Base-by-base conservation (phyloP, 92 coral and sea anemone species). In the Ricordea florida region DNA sequence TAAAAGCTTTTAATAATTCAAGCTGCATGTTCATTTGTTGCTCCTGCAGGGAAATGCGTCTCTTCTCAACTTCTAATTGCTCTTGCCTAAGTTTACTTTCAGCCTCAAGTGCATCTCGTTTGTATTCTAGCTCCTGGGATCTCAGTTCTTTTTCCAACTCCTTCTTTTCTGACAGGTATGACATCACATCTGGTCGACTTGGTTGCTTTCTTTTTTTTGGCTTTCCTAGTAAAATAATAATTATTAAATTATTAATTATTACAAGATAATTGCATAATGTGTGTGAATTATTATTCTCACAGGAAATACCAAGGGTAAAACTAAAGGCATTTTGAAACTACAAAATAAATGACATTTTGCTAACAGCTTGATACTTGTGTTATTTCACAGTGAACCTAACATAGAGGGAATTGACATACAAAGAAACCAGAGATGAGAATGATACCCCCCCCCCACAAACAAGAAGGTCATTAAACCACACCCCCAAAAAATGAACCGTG, bases 31-130 rank as follows among this genome's bases (percentile, higher is more conserved):
- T 30, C 34, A 75, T 32, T 51, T 76, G 66, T 35, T 76, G 40
- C 42, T 82, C 87, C 65, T 82, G 77, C 10, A 82, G 53, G 35
- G 36, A 82, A 26, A 82, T 44, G 26, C 52, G 63, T 60, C 56
- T 75, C 48, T 62, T 50, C 45, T 75, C 87, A 11, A 56, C 51
- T 33, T 66, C 83, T 53, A 82, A n/a, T 33, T 64, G 38, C 27
- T 82, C 66, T 62, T 27, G 47, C 63, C 53, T 63, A 66, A 23
- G 34, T 77, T 82, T 28, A 66, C 50, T 52, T 77, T 76, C n/a
- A 18, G 42, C 65, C 52, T 64, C 55, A 49, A 77, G 46, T 26
- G 74, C 75, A 41, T 77, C 73, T 21, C 61, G 48, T 53, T 77
- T 77, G 33, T 64, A 77, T 29, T 77, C 62, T 16, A 82, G 84